These are phyloP conservation scores for Cephus pulcher DNA, from an alignment of 2,888 invertebrate species.

Conservation along the genomic window DNA sequence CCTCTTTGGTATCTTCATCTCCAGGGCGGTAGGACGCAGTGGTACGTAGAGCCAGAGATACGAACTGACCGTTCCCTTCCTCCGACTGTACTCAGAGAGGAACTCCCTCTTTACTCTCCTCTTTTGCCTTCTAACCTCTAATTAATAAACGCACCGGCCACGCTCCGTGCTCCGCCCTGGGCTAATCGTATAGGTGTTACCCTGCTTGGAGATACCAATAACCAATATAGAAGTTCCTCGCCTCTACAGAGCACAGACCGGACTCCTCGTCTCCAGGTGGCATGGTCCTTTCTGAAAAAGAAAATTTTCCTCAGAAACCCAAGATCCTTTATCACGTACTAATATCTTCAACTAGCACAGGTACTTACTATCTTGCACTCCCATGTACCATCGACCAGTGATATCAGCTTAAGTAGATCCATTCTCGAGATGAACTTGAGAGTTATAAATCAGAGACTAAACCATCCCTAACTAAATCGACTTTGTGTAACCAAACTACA, in stretches of 20 bases:
- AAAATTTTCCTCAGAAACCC: not conserved
- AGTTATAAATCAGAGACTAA: constrained; percentile 62
- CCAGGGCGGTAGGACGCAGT: constrained; percentile 47
- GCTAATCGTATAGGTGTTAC: constrained; percentile 39
- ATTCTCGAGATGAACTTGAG: constrained; percentile 29
- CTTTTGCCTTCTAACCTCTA: constrained; percentile 48
- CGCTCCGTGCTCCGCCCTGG: constrained; percentile 36
- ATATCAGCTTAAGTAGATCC: constrained; percentile 1
- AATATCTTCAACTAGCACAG: not conserved
- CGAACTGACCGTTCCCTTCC: constrained; percentile 2
- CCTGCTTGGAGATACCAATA: constrained; percentile 4
- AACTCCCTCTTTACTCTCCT: constrained; percentile 31
- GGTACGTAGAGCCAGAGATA: constrained; percentile 5
- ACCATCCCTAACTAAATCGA: constrained; percentile 66
- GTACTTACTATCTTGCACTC: not conserved
- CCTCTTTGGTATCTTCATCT: constrained; percentile 61
- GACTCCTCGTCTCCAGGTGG: not conserved
- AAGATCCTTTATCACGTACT: not conserved
- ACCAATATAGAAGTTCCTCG: not conserved
- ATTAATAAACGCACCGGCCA: constrained; percentile 57
- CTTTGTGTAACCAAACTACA: constrained; percentile 57
- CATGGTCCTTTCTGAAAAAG: not conserved
- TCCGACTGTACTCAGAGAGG: constrained; percentile 6
- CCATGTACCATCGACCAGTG: not conserved
- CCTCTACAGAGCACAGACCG: not conserved